These are phyloP conservation scores for Apamea crenata DNA, from an alignment of 2,888 invertebrate genomes.

Conservation along the genomic window DNA sequence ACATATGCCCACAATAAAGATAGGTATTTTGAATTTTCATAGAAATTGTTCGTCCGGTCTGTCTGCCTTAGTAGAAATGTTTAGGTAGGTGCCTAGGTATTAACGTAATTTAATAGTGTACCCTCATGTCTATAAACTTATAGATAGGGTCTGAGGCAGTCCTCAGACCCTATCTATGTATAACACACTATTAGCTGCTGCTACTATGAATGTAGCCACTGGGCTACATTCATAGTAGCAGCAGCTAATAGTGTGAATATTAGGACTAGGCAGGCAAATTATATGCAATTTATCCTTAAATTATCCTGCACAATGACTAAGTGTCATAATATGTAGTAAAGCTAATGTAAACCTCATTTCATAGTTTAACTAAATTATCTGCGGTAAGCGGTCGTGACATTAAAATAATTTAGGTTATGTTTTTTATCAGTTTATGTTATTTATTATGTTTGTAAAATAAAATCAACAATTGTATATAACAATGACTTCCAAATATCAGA, in stretches of 20 bases:
- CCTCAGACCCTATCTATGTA: no score
- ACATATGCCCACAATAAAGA: no score
- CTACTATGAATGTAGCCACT: no score
- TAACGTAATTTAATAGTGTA: not conserved
- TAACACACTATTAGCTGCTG: no score
- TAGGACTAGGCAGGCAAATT: not conserved
- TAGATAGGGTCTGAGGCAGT: not conserved
- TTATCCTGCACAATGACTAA: not conserved
- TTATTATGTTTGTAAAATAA: constrained; percentile 29
- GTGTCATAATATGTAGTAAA: not conserved
- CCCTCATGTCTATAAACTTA: not conserved
- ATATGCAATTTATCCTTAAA: not conserved
- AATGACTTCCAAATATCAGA: constrained; percentile 36
- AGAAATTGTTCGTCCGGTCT: no score
- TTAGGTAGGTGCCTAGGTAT: not conserved
- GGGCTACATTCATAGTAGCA: not conserved
- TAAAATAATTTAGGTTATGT: constrained; percentile 4
- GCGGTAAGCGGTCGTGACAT: constrained; percentile 21
- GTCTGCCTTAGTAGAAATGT: not conserved
- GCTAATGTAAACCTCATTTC: constrained; percentile 29
- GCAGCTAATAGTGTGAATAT: not conserved
- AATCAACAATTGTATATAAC: constrained; percentile 17
- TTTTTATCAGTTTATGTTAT: constrained; percentile 7
- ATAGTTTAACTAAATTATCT: constrained; percentile 4
- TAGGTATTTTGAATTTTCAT: no score